Percentiles rank a stretch among this genome's conserved stretches.
These are phyloP conservation scores for Ctenopoma kingsleyae DNA, from an alignment of 2,797 vertebrate genomes.

Conservation along the genomic window DNA sequence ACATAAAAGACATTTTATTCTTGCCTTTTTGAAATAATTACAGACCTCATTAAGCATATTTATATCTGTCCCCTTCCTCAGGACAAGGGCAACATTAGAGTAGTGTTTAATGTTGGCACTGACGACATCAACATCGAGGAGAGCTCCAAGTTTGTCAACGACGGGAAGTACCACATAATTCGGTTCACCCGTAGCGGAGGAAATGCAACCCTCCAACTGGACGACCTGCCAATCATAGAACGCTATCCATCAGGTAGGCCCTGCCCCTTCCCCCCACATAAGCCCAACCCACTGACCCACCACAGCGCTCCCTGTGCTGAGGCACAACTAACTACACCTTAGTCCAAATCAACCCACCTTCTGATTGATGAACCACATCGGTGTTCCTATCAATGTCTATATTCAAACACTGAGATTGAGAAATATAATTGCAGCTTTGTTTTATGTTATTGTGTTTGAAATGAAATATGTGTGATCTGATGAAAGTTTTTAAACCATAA, in stretches of 20 bases:
- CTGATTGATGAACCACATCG: constrained; percentile 59
- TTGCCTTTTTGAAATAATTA: not conserved
- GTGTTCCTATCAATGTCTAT: constrained; percentile 71
- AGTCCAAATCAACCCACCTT: constrained; percentile 56
- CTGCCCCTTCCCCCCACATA: constrained; percentile 50
- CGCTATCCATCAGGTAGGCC: constrained; percentile 98
- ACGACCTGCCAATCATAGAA: constrained; percentile 97
- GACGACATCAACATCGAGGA: constrained; percentile 99
- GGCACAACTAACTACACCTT: constrained; percentile 56
- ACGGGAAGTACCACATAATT: constrained; percentile 98
- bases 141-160: constrained; percentile 98
- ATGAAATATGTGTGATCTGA: constrained; percentile 79
- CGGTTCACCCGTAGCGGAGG: constrained; percentile 98
- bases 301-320: constrained; percentile 51
- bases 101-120: constrained; percentile 99
- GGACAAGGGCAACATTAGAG: constrained; percentile 98
- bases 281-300: constrained; percentile 41
- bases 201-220: constrained; percentile 98
- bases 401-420: constrained; percentile 59
- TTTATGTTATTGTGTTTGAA: constrained; percentile 79
- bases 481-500: constrained; percentile 84
- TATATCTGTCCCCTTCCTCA: constrained; percentile 62
- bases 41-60: constrained; percentile 26
- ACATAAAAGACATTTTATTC: not conserved
- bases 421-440: constrained; percentile 70